Base-by-base conservation (phyloP, 2,797 vertebrate genomes). In the Todus mexicanus region DNA sequence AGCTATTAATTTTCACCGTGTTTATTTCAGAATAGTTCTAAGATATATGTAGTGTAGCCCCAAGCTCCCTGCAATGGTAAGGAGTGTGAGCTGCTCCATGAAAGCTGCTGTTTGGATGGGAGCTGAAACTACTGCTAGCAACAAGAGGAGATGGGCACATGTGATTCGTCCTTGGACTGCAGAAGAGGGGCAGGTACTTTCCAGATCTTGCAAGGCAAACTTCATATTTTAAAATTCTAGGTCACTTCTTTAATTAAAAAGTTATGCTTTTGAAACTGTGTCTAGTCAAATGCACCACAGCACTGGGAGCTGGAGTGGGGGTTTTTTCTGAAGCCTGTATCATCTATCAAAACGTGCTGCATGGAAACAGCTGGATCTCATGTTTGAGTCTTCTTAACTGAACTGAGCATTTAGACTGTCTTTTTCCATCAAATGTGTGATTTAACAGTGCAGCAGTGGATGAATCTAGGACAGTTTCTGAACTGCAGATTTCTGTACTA, bases 351-450 rank as follows among this genome's bases (percentile, higher is more conserved):
- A 94, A 91, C 2, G 1, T 85, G 82, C 70, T 86, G 63, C 43
- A 65, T 80, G 38, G 31, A 80, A 93, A 92, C 90, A 94, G 84
- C 82, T 93, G 93, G 75, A 65, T 91, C 54, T 94, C 0, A 0
- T 93, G 73, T 85, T 87, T 81, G 59, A 75, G 27, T 81, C 65
- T 85, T 89, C 75, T 15, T 82, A 77, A 85, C 81, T 40, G 81
- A 93, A 83, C 78, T 59, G 65, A 89, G 85, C 18, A 1, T 77
- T 92, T 89, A 85, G 50, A 66, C 69, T 95, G 86, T 94, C 93
- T 74, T 83, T 89, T 95, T 77, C 78, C 42, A 90, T 96, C 94
- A 94, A 84, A 83, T 84, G 69, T 89, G 92, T 59, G 87, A 94
- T 93, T 90, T 92, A 94, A 72, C 92, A 93, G 93, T 83, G 59